Base-by-base conservation (phyloP, 2,888 invertebrate genomes). In the Nycteola revayana region DNA sequence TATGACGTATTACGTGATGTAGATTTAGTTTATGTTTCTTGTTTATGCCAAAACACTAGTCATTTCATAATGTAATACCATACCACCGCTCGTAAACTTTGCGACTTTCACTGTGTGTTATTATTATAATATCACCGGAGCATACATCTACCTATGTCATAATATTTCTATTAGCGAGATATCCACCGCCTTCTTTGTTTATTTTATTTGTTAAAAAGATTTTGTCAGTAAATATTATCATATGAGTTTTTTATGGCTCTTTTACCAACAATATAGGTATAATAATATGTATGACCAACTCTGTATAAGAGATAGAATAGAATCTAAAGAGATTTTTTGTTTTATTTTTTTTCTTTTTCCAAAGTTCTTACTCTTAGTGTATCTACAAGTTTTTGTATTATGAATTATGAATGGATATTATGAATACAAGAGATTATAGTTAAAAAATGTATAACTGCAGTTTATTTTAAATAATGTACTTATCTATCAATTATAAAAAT, bases 141-240 rank as follows among this genome's bases (percentile, higher is more conserved):
- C n/a, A n/a, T n/a, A n/a, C n/a, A n/a, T n/a, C n/a, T n/a, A 40
- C 35, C 38, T 46, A 36, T 49, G 47, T 49, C 49, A 50, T 62
- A 59, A 62, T 49, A 59, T 60, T 50, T 56, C 45, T 60, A 46
- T 60, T 62, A 56, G 50, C 26, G 32, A 45, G 35, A 47, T 53
- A 46, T 55, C 43, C 42, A 44, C 29, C 17, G 25, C 27, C 30
- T 51, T 26, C 36, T 60, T 53, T 57, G 58, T 60, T 57, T 48
- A 29, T 36, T 22, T 30, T 42, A 34, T 36, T 32, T 37, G 41
- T 38, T 43, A 47, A 53, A 41, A 49, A 44, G 30, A 46, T 57
- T 47, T 47, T 7, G 21, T 23, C 26, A 33, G 32, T 32, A 36
- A n/a, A n/a, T 43, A 44, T 27, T 31, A 8, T 17, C 29, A 2